Base-by-base conservation (phyloP, 2,797 vertebrate genomes). In the Pseudotriccus pelzelni region DNA sequence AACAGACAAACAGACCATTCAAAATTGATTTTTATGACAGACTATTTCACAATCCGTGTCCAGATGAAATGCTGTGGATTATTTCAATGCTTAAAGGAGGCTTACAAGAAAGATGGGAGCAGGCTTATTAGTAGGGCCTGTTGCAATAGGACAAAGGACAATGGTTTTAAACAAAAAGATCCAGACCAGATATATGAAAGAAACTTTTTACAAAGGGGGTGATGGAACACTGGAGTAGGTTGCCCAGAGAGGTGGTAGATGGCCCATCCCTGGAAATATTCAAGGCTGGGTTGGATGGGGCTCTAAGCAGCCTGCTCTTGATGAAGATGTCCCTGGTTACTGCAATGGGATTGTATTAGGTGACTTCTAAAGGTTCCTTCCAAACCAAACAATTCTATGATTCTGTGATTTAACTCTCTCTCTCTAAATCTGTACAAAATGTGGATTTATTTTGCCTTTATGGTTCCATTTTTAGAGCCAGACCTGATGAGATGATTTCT, bases 401-500 rank as follows among this genome's bases (percentile, higher is more conserved):
- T 43, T 44, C 41, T 21, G 5, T 24, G 11, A 32, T 43, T 78
- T 46, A 58, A 56, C 9, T 24, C 36, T 14, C 14, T 20, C 34
- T 4, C 13, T 36, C 16, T 20, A 27, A 44, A 76, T 37, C 14
- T 43, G 8, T 20, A 43, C 3, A 0, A 79, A 89, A 43, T 3
- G 4, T 5, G 7, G 12, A 28, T 80, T 37, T 2, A 43, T 66
- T 78, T 55, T 52, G 11, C 7, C 14, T 21, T 53, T 36, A 10
- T 28, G 7, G 13, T 69, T 76, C 52, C 19, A 20, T 28, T 78
- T 24, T 10, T 14, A 62, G 10, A 83, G 28, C 15, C 34, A 34
- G 14, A 25, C 37, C 23, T 23, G 44, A 41, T 24, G 6, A 10
- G 6, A 34, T 3, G 1, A 37, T 10, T 30, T 10, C 0, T 24